Evolutionary conservation across 2,113 vertebrate species (phyloP), one percentile per base, ranked within the genome.

Genomic region (Erpornis zantholeuca): DNA sequence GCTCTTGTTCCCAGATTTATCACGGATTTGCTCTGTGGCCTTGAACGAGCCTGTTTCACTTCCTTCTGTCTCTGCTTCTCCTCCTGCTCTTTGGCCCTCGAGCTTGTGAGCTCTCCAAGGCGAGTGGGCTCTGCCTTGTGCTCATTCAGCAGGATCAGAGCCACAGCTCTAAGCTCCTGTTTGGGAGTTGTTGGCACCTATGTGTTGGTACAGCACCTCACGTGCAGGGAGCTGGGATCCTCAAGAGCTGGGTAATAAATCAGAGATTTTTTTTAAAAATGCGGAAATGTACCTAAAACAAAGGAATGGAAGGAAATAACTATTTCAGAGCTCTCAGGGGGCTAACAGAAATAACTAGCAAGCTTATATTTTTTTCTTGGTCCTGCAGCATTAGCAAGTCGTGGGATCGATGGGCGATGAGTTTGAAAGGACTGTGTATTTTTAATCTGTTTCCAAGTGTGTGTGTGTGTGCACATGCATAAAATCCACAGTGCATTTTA

Each of bases 121-220:
- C 0, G 0, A 66, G 27, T 0, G 0, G 36, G 25, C 15, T 89
- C 45, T 91, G 36, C 64, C 54, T 27, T 35, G 28, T 36, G 31
- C 22, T 78, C 3, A 1, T 9, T 31, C 27, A 61, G n/a, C 36
- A 83, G 59, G 28, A 73, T 35, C 73, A 59, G 33, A 91, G 40
- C 53, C 17, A 5, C 56, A 50, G 38, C 38, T 10, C 11, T 2
- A 2, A 50, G 13, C 47, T 54, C 19, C 2, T 0, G 1, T 28
- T 44, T 49, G 40, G 31, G n/a, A 7, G 3, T 8, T 2, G 2
- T 17, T 53, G 65, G 40, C 33, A 78, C 60, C 19, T 11, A 2
- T 0, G 0, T 60, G 36, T 45, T 64, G n/a, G 53, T 49, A 20
- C 33, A 50, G 22, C 38, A 56, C 8, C 42, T 61, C 2, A 1